Base-by-base conservation (phyloP, 2,888 invertebrate genomes). In the Leptopilina myrica region DNA sequence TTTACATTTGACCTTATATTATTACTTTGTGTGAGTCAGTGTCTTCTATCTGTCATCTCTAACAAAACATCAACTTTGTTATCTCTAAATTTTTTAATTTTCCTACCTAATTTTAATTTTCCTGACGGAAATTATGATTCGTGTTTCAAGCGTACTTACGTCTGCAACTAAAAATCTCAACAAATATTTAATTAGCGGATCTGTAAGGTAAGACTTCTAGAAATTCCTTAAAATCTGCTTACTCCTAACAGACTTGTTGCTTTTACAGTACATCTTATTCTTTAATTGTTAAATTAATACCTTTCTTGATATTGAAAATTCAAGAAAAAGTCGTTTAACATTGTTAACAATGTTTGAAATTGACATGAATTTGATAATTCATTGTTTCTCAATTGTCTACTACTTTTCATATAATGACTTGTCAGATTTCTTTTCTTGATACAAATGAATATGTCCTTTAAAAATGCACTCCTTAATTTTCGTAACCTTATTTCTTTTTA, bases 361-460 rank as follows among this genome's bases (percentile, higher is more conserved):
- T 49, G 15, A 67, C n/a, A 67, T 26, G 15, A 69, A 26, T 69
- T 14, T 11, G 26, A 20, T 20, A 33, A 69, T 15, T 9, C 43
- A 20, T 49, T 43, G 33, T 14, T 43, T 26, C 9, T 20, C 49
- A 9, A 65, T 76, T 66, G n/a, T 26, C 59, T 78, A n/a, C n/a
- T 5, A 66, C 59, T 62, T 78, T 64, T 78, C 15, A 40, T 62
- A 73, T 64, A 73, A 73, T 49, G 66, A 78, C 78, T 43, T 67
- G 53, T 62, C 69, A 67, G 43, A 26, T 46, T 46, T 78, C n/a
- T 78, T 53, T 75, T 75, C 11, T 49, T 43, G 8, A 49, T 49
- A 49, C 49, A 49, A 62, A 62, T 62, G 20, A 62, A 62, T 62
- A 15, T 62, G 62, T 62, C 62, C 62, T 62, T 62, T 62, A n/a